A percentile compares a stretch with the other conserved stretches of the same genome.
Evolutionary conservation across 2,888 invertebrate species (phyloP).

Genomic region (Pollenia amentaria): DNA sequence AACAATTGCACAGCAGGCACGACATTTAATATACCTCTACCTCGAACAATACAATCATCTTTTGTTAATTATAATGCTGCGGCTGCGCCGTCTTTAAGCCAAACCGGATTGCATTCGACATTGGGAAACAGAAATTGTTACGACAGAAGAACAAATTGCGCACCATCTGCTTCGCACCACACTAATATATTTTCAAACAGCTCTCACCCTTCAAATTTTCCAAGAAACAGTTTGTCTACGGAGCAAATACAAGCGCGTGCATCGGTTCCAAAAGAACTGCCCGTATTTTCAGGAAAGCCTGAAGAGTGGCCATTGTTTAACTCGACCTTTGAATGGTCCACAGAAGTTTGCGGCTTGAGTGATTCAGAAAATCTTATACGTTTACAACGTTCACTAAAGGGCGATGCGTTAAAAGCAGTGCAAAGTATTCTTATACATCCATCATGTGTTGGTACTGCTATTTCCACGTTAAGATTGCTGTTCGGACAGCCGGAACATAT

Average conservation of each 20-base stretch:
- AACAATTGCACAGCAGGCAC: too few species aligned
- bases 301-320: conserved; percentile 66
- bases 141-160: not conserved
- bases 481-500: conserved; percentile 36
- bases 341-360: conserved; percentile 56
- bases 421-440: conserved; percentile 61
- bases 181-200: not conserved
- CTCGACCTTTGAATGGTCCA: conserved; percentile 65
- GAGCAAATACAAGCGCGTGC: conserved; percentile 31
- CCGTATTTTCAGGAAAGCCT: conserved; percentile 53
- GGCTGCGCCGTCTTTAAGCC: not conserved
- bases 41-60: too few species aligned
- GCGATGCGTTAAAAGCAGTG: conserved; percentile 37
- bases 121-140: not conserved
- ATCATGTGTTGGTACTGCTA: conserved; percentile 44
- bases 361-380: conserved; percentile 66
- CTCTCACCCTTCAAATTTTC: not conserved
- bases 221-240: not conserved
- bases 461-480: conserved; percentile 42
- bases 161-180: not conserved
- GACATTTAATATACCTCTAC: too few species aligned
- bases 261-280: conserved; percentile 59
- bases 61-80: not conserved
- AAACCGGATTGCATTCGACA: not conserved
- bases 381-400: conserved; percentile 49